Base-by-base conservation (phyloP, 1,140 invertebrate genomes). In the Heterodera schachtii region DNA sequence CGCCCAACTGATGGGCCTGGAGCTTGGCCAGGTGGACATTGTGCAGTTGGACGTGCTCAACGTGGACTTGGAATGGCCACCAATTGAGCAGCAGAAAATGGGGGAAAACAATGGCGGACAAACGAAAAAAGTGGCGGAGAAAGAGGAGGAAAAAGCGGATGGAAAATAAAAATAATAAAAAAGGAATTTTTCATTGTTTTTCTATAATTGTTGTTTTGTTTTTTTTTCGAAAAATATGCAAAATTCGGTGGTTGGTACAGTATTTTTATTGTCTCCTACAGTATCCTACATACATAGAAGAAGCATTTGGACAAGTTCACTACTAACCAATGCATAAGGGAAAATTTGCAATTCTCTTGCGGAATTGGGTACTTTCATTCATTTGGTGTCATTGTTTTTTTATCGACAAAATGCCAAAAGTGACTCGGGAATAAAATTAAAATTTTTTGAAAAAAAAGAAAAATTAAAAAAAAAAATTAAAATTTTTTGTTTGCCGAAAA, bases 21-120 rank as follows among this genome's bases (percentile, higher is more conserved):
- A 64, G 88, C 90, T 87, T 76, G 87, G 79, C 64, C 78, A 77
- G 52, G 83, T 90, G n/a, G 92, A 92, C 83, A 92, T 92, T 82
- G 80, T 92, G 7, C 87, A 91, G 79, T 87, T 92, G n/a, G 92
- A 92, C 89, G 92, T 92, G 8, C 88, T 88, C 78, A 90, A 88
- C 49, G 88, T 90, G 57, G 85, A 90, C 79, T 79, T 89, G n/a
- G 84, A 87, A 57, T 91, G 89, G 88, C 90, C 90, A 41, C 86
- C 86, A 47, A 69, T 43, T 41, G 21, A 80, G 47, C 73, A 16
- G 71, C 67, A 6, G 41, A 9, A 7, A 19, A 8, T 69, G 49
- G 57, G 19, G 13, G 57, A 5, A n/a, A 19, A 64, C 5, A 64
- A 64, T 13, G 57, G 16, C 13, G 57, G 13, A 64, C 13, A 64